Percentiles rank a stretch among this genome's conserved stretches.
Conservation (phyloP, 2,888 invertebrate species). For the Lumbricus terrestris region DNA sequence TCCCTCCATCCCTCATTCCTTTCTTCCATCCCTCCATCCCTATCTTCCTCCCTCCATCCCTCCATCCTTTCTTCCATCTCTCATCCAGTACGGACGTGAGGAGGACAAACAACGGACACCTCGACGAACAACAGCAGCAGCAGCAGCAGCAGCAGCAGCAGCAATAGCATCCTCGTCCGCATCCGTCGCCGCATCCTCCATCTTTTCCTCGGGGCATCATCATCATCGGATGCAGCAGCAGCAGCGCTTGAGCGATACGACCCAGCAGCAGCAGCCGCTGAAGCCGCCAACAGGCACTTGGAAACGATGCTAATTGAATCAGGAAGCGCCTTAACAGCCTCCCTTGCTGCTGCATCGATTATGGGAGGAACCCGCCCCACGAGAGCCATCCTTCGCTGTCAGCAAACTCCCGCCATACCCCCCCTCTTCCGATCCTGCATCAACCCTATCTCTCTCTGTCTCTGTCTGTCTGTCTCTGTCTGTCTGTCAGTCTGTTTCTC, state of each 20-base stretch:
- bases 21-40: neutral
- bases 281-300: neutral
- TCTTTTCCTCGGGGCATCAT: neutral
- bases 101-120: neutral
- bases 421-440: too few relatives aligned
- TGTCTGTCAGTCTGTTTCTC: too few relatives aligned
- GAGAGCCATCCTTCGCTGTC: neutral
- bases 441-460: too few relatives aligned
- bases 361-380: neutral
- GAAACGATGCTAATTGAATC: slow-evolving; percentile 3
- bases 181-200: too few relatives aligned
- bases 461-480: too few relatives aligned
- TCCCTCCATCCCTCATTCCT: neutral
- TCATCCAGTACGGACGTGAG: neutral
- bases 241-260: too few relatives aligned
- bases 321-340: neutral
- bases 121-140: slow-evolving; percentile 3
- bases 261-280: neutral
- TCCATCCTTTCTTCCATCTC: neutral
- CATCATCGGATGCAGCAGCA: neutral
- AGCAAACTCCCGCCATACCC: neutral
- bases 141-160: too few relatives aligned
- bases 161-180: too few relatives aligned
- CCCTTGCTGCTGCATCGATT: slow-evolving; percentile 3
- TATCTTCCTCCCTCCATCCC: neutral